These are phyloP conservation scores for Percopsis transmontana DNA, from an alignment of 2,113 vertebrate genomes.

Conservation along the genomic window DNA sequence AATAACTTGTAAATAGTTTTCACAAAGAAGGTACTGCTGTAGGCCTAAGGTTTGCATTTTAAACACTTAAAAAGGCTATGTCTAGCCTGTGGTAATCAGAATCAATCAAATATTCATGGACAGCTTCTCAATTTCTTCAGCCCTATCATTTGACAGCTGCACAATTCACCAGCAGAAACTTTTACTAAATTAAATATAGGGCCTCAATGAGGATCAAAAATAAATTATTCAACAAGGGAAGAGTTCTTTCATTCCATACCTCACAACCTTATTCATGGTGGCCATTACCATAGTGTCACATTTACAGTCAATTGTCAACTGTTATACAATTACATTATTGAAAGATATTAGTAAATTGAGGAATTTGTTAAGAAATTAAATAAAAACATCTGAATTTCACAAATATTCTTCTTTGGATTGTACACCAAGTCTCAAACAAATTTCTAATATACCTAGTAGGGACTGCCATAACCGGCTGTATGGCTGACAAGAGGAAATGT, in stretches of 20 bases:
- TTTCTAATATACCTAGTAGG: no score
- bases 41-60: background rate
- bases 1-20: background rate
- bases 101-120: constrained; percentile 74
- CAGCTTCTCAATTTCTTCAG: constrained; percentile 64
- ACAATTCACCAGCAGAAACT: constrained; percentile 23
- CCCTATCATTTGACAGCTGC: constrained; percentile 60
- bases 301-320: constrained; percentile 7
- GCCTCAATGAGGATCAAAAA: constrained; percentile 6
- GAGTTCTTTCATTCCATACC: constrained; percentile 21
- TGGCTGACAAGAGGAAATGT: no score
- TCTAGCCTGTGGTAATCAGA: constrained; percentile 19
- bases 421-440: no score
- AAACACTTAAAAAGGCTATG: constrained; percentile 6
- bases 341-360: constrained; percentile 17
- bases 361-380: no score
- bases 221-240: constrained; percentile 55
- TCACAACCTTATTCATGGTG: constrained; percentile 7
- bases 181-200: constrained; percentile 52
- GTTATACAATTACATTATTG: background rate
- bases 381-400: no score
- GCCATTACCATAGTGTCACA: background rate
- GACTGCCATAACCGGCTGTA: no score
- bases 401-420: no score
- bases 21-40: no score